Evolutionary conservation across 1,140 invertebrate species (phyloP), one percentile per base, ranked within the genome.

Genomic region (Macrocentrus cingulum): DNA sequence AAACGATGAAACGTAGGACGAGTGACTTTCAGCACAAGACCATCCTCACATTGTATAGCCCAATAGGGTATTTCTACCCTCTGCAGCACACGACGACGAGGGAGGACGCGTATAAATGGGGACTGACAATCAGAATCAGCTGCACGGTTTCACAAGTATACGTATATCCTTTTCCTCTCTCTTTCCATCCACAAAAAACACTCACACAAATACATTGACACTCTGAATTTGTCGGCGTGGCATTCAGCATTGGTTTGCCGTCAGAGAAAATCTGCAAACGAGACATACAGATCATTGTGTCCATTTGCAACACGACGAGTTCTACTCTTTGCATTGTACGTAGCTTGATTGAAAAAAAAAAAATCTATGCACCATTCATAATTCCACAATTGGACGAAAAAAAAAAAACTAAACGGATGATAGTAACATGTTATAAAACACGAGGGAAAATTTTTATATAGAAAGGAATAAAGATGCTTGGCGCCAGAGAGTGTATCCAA

Each of bases 331-430:
- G 11, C 29, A 56, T 39, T n/a, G 20, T 7, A 22, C 32, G 20
- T 45, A 56, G 25, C 20, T 49, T 49, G 44, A 56, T 56, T 56
- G 54, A 29, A 56, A 48, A 56, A n/a, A n/a, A n/a, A n/a, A n/a
- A n/a, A n/a, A n/a, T n/a, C 44, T 19, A n/a, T 11, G 1, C 15
- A 13, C 4, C 45, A 56, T 39, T 48, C 32, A 41, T 50, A 50
- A 57, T 20, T 42, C 45, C 22, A 45, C 22, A 39, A 46, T 23
- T 13, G 22, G 23, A 15, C 5, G 5, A 29, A 44, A 13, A 54
- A 25, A 18, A 16, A n/a, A n/a, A n/a, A n/a, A n/a, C n/a, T n/a
- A n/a, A n/a, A n/a, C n/a, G n/a, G n/a, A n/a, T n/a, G n/a, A n/a
- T n/a, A n/a, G n/a, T n/a, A n/a, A n/a, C n/a, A n/a, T n/a, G n/a